Conservation (phyloP, 2,113 vertebrate genomes). For the Rhegmatorhina hoffmannsi region DNA sequence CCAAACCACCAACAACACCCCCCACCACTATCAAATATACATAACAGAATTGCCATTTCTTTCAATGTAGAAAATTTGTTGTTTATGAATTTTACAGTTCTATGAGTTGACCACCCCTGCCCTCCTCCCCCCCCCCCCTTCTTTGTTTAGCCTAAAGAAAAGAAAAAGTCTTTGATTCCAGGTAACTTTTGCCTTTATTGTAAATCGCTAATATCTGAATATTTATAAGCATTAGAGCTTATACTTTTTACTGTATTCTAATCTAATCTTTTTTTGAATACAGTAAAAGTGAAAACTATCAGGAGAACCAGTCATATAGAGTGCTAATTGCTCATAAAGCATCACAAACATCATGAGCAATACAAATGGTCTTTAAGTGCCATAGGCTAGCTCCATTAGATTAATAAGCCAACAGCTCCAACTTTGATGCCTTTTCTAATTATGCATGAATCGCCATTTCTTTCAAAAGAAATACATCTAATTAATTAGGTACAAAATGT, state of each 20-base stretch:
- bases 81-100: neutral
- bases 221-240: neutral
- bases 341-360: slow-evolving; percentile 42
- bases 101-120: neutral
- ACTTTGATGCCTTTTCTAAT: slow-evolving; percentile 77
- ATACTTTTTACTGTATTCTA: neutral
- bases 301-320: slow-evolving; percentile 9
- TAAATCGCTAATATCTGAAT: neutral
- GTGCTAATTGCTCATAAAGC: slow-evolving; percentile 66
- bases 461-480: slow-evolving; percentile 71
- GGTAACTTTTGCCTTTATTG: neutral
- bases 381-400: slow-evolving; percentile 69
- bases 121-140: too few relatives aligned
- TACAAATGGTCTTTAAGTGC: slow-evolving; percentile 63
- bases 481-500: slow-evolving; percentile 83
- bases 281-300: neutral
- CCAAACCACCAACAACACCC: too few relatives aligned
- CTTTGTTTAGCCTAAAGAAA: neutral
- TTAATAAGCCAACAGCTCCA: slow-evolving; percentile 74
- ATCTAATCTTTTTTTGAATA: neutral
- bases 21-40: neutral
- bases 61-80: neutral
- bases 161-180: neutral
- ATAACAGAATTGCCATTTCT: neutral
- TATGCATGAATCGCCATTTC: slow-evolving; percentile 71